phyloP scores from a whole-genome alignment of 2,888 invertebrate genomes.

The Caenorhabditis japonica region DNA sequence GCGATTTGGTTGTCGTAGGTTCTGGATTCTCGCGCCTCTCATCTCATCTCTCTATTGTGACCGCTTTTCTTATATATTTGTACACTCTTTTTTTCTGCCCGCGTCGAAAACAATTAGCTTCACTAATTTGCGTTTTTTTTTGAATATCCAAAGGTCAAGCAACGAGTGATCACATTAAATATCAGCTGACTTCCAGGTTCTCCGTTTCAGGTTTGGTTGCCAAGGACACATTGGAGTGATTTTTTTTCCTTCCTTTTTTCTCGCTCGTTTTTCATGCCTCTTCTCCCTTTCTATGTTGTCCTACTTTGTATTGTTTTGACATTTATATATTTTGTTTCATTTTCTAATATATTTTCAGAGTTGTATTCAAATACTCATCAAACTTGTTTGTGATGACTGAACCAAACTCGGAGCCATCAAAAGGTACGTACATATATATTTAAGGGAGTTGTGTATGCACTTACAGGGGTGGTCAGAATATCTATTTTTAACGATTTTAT shows the following conservation, averaged over 20 bases:
- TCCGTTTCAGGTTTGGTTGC: no score
- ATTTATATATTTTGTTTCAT: background rate
- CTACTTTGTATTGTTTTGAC: background rate
- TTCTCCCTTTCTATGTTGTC: background rate
- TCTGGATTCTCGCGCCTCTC: constrained; percentile 10
- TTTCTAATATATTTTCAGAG: constrained; percentile 3
- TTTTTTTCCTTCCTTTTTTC: background rate
- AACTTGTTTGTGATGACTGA: constrained; percentile 14
- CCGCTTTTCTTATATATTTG: no score
- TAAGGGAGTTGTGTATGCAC: no score
- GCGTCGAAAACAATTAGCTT: no score
- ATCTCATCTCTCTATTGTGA: constrained; percentile 2
- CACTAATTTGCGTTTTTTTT: background rate
- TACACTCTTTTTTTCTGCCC: no score
- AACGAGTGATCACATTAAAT: background rate
- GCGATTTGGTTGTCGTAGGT: constrained; percentile 9
- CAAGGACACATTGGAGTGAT: background rate
- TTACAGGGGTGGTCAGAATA: no score
- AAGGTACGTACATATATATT: constrained; percentile 12
- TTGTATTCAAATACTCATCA: background rate
- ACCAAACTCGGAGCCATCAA: constrained; percentile 6
- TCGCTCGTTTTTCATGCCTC: background rate
- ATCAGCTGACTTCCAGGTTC: constrained; percentile 17
- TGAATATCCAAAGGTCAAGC: background rate
- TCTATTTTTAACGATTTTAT: no score